phyloP scores from a whole-genome alignment of 2,797 vertebrate genomes.

The Triplophysa bombifrons region DNA sequence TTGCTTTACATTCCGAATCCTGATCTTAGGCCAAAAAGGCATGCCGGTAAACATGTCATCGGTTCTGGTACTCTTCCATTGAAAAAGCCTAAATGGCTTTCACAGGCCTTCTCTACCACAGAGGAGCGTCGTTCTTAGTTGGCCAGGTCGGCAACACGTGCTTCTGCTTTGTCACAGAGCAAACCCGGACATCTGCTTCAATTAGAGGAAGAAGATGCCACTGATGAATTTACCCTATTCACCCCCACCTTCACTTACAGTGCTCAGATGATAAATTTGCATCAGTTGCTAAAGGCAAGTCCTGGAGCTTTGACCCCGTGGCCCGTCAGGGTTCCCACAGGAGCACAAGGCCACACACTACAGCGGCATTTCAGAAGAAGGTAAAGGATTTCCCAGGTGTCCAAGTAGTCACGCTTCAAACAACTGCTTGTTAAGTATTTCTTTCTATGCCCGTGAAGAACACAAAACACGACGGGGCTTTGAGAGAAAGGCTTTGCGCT shows the following conservation, averaged over 20 bases:
- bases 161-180: constrained; percentile 59
- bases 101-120: constrained; percentile 47
- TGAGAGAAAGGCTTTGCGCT: constrained; percentile 39
- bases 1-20: constrained; percentile 27
- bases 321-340: constrained; percentile 65
- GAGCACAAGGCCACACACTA: constrained; percentile 52
- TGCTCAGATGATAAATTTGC: constrained; percentile 67
- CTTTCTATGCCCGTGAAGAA: not conserved
- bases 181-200: constrained; percentile 57
- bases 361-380: constrained; percentile 67
- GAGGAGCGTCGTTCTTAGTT: constrained; percentile 37
- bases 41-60: constrained; percentile 40
- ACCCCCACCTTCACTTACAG: constrained; percentile 59
- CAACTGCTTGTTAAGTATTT: constrained; percentile 36
- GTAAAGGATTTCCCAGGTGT: constrained; percentile 59
- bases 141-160: constrained; percentile 52
- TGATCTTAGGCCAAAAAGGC: constrained; percentile 23
- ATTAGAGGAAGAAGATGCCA: constrained; percentile 33
- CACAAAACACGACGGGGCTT: constrained; percentile 17
- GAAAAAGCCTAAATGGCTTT: constrained; percentile 50
- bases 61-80: constrained; percentile 37
- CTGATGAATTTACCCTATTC: constrained; percentile 54
- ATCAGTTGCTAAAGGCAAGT: constrained; percentile 66
- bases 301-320: constrained; percentile 69
- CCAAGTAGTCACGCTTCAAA: constrained; percentile 28